Evolutionary conservation across 2,797 vertebrate species (phyloP), one percentile per base, ranked within the genome.

Genomic region (Eutrigla gurnardus): DNA sequence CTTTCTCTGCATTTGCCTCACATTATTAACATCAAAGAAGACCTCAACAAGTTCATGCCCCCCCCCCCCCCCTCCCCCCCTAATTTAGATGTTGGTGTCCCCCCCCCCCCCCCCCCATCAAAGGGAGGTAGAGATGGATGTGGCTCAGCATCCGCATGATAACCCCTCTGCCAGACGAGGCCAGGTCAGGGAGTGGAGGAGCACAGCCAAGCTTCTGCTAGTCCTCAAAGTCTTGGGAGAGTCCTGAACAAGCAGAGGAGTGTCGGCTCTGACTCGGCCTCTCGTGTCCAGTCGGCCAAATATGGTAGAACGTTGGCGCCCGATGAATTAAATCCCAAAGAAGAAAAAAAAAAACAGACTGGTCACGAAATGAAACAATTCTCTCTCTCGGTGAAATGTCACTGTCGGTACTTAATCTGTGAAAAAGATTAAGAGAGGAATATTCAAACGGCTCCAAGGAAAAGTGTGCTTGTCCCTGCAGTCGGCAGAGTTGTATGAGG

Each of bases 61-160:
- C 45, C 50, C 15, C 70, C 13, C 55, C 50, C 1, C 49, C 70
- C 55, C 52, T 73, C 55, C 50, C 1, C 49, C 70, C 55, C 52
- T 73, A 25, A 68, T 73, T 75, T 77, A 60, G 54, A 63, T 68
- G 42, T 63, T 65, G 61, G 54, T 78, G 62, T 80, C 53, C 37
- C 40, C 25, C 36, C 58, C 53, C 37, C 40, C 25, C 36, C 58
- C 43, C 6, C 25, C 43, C 7, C 46, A 3, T 73, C 18, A 7
- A 60, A 75, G 61, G 77, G 86, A 85, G 74, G 65, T 65, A 36
- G 55, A 55, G 45, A 84, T 50, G 80, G 86, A 90, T 86, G 88
- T 85, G 60, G 65, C 77, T 76, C 59, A 67, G 79, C 83, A 84
- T 92, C 86, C 74, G 77, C 66, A 55, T 75, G 89, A 91, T 91